These are phyloP conservation scores for Choristoneura rosaceana DNA, from an alignment of 2,888 invertebrate species.

Conservation along the genomic window DNA sequence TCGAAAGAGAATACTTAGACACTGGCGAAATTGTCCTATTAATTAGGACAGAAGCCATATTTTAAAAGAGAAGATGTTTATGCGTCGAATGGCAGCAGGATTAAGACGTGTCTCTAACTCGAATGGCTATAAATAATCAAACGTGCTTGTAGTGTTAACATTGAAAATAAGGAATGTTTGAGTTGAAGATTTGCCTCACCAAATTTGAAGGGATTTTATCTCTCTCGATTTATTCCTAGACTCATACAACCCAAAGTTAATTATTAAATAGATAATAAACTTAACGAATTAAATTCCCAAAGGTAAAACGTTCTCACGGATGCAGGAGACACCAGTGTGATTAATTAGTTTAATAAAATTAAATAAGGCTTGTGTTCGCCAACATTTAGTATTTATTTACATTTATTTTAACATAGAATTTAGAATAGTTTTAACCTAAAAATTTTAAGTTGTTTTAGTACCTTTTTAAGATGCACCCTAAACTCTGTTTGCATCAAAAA, in stretches of 20 bases:
- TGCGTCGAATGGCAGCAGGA: neutral
- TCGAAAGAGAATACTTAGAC: too few relatives aligned
- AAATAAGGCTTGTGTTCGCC: slow-evolving; percentile 45
- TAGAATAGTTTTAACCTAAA: slow-evolving; percentile 39
- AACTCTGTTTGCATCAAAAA: slow-evolving; percentile 40
- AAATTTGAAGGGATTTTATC: neutral
- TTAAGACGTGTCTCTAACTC: neutral
- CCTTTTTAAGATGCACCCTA: slow-evolving; percentile 38
- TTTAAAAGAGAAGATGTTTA: too few relatives aligned
- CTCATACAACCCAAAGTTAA: slow-evolving; percentile 12
- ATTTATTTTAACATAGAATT: slow-evolving; percentile 34
- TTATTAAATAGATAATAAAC: slow-evolving; percentile 5
- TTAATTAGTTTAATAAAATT: slow-evolving; percentile 18
- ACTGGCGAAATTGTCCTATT: too few relatives aligned
- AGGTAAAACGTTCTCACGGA: slow-evolving; percentile 13
- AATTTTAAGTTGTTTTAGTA: slow-evolving; percentile 42
- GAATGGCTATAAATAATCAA: neutral
- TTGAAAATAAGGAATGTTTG: neutral
- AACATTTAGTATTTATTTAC: slow-evolving; percentile 45
- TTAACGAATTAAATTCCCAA: slow-evolving; percentile 18
- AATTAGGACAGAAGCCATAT: too few relatives aligned
- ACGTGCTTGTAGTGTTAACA: neutral
- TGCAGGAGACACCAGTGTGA: slow-evolving; percentile 23
- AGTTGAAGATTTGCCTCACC: neutral
- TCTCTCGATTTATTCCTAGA: neutral